phyloP scores from a whole-genome alignment of 2,888 invertebrate species.

The Nesidiocoris tenuis region DNA sequence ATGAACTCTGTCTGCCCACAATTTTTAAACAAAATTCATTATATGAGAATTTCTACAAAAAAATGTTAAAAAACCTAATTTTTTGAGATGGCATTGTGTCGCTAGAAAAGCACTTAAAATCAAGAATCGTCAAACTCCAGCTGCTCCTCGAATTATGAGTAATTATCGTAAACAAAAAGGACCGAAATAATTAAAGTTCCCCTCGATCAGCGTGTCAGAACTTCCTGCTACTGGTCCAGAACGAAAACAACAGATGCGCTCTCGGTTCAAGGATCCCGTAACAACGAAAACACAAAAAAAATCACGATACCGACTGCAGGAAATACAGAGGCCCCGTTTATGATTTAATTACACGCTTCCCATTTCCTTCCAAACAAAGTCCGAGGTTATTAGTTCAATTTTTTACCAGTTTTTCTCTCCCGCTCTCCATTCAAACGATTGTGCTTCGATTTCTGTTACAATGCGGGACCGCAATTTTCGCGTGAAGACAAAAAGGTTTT shows the following conservation, averaged over 20 bases:
- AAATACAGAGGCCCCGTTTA: constrained; percentile 9
- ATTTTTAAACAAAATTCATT: too few species aligned
- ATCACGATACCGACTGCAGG: neutral
- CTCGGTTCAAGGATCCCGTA: neutral
- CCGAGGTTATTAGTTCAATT: neutral
- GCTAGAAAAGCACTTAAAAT: too few species aligned
- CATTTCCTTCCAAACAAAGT: constrained; percentile 9
- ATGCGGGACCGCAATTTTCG: neutral
- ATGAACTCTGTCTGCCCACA: too few species aligned
- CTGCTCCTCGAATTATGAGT: too few species aligned
- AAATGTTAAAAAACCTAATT: too few species aligned
- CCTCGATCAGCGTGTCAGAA: neutral
- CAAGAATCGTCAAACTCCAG: too few species aligned
- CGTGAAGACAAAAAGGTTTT: neutral
- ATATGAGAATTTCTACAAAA: too few species aligned
- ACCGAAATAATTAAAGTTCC: too few species aligned
- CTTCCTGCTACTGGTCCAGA: neutral
- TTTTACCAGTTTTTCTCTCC: neutral
- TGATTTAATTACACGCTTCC: constrained; percentile 27
- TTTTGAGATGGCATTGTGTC: too few species aligned
- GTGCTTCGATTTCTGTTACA: neutral
- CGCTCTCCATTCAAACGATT: neutral
- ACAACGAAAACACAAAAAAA: neutral
- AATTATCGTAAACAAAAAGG: too few species aligned
- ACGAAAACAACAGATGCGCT: neutral